These are phyloP conservation scores for Portevinia maculata DNA, from an alignment of 2,888 invertebrate species.

Conservation along the genomic window DNA sequence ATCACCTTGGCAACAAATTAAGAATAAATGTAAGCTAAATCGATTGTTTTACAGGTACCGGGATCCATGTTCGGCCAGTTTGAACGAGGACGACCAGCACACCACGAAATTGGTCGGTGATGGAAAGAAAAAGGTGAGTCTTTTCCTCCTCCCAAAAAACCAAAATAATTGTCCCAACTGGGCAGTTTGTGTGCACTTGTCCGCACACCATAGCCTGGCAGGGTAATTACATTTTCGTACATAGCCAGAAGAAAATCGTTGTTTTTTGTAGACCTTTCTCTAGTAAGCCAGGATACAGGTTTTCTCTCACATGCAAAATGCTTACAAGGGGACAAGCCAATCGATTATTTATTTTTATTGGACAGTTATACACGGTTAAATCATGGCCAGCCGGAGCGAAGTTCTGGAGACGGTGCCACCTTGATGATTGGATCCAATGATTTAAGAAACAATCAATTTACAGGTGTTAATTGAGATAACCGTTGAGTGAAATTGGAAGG, in stretches of 20 bases:
- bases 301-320: constrained; percentile 49
- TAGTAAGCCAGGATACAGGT: constrained; percentile 52
- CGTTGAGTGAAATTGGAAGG: constrained; percentile 58
- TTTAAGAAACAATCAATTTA: constrained; percentile 73
- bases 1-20: constrained; percentile 36
- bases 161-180: constrained; percentile 75
- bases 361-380: constrained; percentile 50
- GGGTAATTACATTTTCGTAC: constrained; percentile 59
- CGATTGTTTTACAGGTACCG: constrained; percentile 84
- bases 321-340: constrained; percentile 49
- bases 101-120: constrained; percentile 95
- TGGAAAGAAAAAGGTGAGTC: constrained; percentile 90
- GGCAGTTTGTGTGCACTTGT: constrained; percentile 70
- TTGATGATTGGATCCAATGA: constrained; percentile 61
- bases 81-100: constrained; percentile 95
- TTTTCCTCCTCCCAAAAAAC: constrained; percentile 7
- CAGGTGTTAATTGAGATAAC: constrained; percentile 73
- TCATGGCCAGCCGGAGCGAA: constrained; percentile 5
- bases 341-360: constrained; percentile 69
- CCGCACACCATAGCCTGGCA: constrained; percentile 35
- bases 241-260: constrained; percentile 40
- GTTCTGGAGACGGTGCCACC: constrained; percentile 27
- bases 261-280: constrained; percentile 28
- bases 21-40: constrained; percentile 65
- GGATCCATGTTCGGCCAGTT: constrained; percentile 95